Evolutionary conservation across 1,140 invertebrate species (phyloP).

Genomic region (Drosophila azteca): DNA sequence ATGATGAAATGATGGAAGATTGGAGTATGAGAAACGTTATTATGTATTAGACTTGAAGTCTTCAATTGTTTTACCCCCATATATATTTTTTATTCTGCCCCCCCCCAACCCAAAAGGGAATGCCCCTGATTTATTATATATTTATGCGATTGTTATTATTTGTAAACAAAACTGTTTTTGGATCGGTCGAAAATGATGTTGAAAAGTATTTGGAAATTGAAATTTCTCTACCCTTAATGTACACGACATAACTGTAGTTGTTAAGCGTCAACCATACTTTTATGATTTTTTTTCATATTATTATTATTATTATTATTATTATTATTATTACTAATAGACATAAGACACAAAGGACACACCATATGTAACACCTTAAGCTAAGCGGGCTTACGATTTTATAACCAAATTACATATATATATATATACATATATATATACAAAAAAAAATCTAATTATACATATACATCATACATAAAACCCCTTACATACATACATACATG

Average conservation of each 20-base stretch:
- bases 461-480: constrained; percentile 20
- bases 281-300: constrained; percentile 56
- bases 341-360: constrained; percentile 47
- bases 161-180: constrained; percentile 56
- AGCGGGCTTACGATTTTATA: constrained; percentile 80
- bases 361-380: constrained; percentile 60
- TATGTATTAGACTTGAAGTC: constrained; percentile 79
- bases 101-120: constrained; percentile 10
- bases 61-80: constrained; percentile 58
- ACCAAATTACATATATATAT: constrained; percentile 60
- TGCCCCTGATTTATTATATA: constrained; percentile 57
- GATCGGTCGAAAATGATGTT: constrained; percentile 68
- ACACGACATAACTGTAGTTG: constrained; percentile 38
- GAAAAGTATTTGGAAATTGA: constrained; percentile 76
- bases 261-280: constrained; percentile 22
- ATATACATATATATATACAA: constrained; percentile 47
- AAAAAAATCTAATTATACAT: constrained; percentile 55
- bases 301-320: constrained; percentile 41
- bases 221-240: constrained; percentile 63
- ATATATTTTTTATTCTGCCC: constrained; percentile 44
- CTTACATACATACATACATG: constrained; percentile 9
- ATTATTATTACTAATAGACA: constrained; percentile 31
- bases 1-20: neutral
- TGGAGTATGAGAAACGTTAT: constrained; percentile 40
- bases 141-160: constrained; percentile 61